phyloP scores from a whole-genome alignment of 2,113 vertebrate genomes.

The Siphamia tubifer region DNA sequence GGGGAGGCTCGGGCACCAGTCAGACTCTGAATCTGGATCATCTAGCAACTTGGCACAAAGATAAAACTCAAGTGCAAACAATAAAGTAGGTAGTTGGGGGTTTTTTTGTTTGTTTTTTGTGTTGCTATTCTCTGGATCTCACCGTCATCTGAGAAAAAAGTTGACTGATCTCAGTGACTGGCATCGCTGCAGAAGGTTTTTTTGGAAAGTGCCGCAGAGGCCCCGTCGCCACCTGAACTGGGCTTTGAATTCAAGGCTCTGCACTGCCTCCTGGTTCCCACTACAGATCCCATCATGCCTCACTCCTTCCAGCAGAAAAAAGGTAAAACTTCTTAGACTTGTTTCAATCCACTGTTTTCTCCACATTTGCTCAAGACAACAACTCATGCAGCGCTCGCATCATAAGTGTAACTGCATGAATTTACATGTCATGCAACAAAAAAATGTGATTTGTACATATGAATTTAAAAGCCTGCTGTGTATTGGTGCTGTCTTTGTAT shows the following conservation, averaged over 20 bases:
- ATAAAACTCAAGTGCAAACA: slow-evolving; percentile 2
- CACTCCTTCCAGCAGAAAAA: slow-evolving; percentile 78
- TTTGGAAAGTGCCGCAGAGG: slow-evolving; percentile 19
- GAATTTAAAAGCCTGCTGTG: no score
- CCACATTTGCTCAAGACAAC: background rate
- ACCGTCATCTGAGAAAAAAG: slow-evolving; percentile 5
- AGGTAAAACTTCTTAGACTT: slow-evolving; percentile 65
- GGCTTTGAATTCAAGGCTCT: slow-evolving; percentile 42
- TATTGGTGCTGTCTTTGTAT: no score
- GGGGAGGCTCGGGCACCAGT: slow-evolving; percentile 20
- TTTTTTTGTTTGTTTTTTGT: background rate
- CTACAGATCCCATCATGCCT: slow-evolving; percentile 76
- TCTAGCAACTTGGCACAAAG: slow-evolving; percentile 37
- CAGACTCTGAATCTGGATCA: slow-evolving; percentile 37
- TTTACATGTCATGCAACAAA: no score
- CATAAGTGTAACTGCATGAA: background rate
- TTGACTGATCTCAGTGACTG: slow-evolving; percentile 32
- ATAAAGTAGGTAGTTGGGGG: background rate
- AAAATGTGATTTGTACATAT: no score
- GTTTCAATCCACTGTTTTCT: background rate
- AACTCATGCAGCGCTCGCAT: background rate
- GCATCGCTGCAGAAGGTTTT: slow-evolving; percentile 7
- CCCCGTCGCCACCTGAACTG: slow-evolving; percentile 29
- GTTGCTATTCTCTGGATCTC: slow-evolving; percentile 39
- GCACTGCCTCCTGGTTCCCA: slow-evolving; percentile 26